Base-by-base conservation (phyloP, 1,140 invertebrate species). In the Rhyzopertha dominica region DNA sequence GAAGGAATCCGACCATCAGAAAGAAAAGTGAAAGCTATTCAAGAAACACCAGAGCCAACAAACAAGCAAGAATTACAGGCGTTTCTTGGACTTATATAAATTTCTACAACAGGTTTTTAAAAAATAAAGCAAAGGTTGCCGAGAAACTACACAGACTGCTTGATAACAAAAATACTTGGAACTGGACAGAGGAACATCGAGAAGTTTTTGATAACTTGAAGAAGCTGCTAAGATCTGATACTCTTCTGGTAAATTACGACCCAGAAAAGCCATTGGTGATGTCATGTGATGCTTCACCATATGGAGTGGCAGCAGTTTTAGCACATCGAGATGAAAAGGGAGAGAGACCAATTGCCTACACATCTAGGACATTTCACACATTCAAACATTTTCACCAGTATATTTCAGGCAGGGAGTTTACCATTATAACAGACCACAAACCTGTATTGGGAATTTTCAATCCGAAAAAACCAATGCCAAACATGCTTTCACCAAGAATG, bases 361-460 rank as follows among this genome's bases (percentile, higher is more conserved):
- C 63, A 9, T 76, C 73, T 8, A 51, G 66, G 30, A 61, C 62
- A 1, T 53, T 78, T 1, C 78, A 62, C 55, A 69, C 65, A 3
- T 62, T 79, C 3, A 65, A 67, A 43, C 71, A 72, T 54, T 79
- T 78, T 56, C 62, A 74, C 22, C 53, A 72, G 23, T 80, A 72
- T 52, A 35, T 81, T 3, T 69, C 61, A 51, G 75, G 76, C 20
- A 47, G 62, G n/a, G 32, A 60, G n/a, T 79, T 79, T 60, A 58
- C 56, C 5, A 44, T 76, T 10, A 44, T 59, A 25, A 73, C 72
- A 1, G 75, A 78, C 49, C 68, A 75, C 47, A 61, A 70, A 42
- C 72, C 74, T 4, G 49, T 78, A 12, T 36, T 69, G 1, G 31
- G 51, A 8, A 65, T 77, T 30, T 74, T 76, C 51, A 51, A 58